phyloP scores from a whole-genome alignment of 2,797 vertebrate genomes.

The Arctocebus calabarensis region DNA sequence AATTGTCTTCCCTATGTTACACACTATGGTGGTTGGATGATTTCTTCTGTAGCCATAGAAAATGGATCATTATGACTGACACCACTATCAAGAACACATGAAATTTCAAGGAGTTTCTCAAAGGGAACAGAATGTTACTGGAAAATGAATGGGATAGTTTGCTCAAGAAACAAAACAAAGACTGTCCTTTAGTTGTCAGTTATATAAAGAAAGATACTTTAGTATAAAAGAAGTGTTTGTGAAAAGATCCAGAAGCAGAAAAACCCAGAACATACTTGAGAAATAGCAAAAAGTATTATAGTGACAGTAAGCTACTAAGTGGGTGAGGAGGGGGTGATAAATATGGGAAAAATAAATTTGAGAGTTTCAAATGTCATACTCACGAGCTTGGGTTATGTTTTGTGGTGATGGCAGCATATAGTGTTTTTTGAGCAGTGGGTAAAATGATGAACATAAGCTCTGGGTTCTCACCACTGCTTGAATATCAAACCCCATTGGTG shows the following conservation, averaged over 20 bases:
- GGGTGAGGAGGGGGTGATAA: not conserved
- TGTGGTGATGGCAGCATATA: not conserved
- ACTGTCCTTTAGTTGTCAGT: not conserved
- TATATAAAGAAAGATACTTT: not conserved
- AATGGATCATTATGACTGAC: not conserved
- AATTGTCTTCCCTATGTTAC: not conserved
- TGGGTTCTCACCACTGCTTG: not conserved
- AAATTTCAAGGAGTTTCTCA: not conserved
- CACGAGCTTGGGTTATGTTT: not conserved
- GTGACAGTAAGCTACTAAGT: not conserved
- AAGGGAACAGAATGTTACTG: not conserved
- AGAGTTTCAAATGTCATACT: not conserved
- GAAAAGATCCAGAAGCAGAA: not conserved
- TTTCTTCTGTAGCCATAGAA: not conserved
- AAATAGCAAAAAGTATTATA: not conserved
- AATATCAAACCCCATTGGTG: not conserved
- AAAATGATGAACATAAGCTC: not conserved
- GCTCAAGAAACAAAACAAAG: constrained; percentile 16
- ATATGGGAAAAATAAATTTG: not conserved
- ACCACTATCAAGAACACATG: not conserved
- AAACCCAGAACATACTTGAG: not conserved
- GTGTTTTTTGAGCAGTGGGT: not conserved
- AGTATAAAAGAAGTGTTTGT: not conserved
- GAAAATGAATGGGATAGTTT: not conserved
- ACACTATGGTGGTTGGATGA: not conserved